Conservation (phyloP, 2,113 vertebrate genomes). For the Pachycephala philippinensis region DNA sequence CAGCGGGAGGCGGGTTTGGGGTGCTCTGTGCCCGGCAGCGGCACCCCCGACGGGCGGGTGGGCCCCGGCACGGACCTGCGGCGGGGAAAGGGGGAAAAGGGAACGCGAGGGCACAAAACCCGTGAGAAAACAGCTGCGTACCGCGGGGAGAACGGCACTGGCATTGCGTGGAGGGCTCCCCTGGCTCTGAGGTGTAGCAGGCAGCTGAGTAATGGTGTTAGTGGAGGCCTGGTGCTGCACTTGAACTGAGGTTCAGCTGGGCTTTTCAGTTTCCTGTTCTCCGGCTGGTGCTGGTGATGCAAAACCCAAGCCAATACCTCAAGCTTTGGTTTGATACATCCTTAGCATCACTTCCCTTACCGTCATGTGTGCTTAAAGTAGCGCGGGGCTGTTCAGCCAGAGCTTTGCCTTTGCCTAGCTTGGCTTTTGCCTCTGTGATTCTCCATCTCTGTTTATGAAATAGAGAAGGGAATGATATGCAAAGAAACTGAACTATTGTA, state of each 20-base stretch:
- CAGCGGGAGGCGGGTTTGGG: not conserved
- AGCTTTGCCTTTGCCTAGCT: not conserved
- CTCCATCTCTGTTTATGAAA: not conserved
- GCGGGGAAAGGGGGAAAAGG: accelerated
- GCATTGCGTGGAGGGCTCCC: not conserved
- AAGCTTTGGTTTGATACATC: not conserved
- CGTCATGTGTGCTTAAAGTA: not conserved
- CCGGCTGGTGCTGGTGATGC: not conserved
- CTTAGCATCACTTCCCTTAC: not conserved
- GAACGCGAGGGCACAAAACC: accelerated
- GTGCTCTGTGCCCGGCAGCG: not conserved
- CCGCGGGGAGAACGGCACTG: accelerated
- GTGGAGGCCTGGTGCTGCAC: not conserved
- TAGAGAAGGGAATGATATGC: not conserved
- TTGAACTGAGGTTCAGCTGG: not conserved
- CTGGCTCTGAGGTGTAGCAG: not conserved
- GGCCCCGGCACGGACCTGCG: not conserved
- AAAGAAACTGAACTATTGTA: not conserved
- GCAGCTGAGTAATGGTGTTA: not conserved
- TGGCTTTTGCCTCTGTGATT: not conserved
- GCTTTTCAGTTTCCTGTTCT: not conserved
- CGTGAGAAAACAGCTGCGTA: accelerated
- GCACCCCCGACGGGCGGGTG: accelerated
- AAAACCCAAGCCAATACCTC: not conserved
- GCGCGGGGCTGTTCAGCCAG: accelerated